Evolutionary conservation across 2,113 vertebrate genomes (phyloP).

Genomic region (Stigmatopora nigra): DNA sequence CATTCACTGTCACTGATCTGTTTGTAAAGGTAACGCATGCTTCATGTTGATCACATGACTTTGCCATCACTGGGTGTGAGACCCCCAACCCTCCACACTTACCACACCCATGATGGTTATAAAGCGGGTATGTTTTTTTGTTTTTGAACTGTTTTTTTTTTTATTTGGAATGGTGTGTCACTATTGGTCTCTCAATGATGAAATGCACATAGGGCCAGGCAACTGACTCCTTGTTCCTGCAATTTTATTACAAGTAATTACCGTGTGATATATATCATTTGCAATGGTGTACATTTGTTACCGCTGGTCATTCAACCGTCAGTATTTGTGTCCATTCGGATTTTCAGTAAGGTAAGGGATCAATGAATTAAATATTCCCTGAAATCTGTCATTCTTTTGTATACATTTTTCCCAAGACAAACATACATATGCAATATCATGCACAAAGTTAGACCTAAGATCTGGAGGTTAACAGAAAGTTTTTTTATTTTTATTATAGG

Average conservation of each 20-base stretch:
- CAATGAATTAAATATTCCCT: conserved; percentile 70
- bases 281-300: conserved; percentile 75
- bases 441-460: not conserved
- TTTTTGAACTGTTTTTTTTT: not conserved
- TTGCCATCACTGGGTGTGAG: conserved; percentile 46
- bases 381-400: conserved; percentile 60
- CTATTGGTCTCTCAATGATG: conserved; percentile 67
- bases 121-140: conserved; percentile 55
- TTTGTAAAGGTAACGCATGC: conserved; percentile 66
- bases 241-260: conserved; percentile 62
- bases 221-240: conserved; percentile 60
- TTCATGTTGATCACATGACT: conserved; percentile 52
- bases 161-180: conserved; percentile 61
- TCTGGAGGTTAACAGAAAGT: not conserved
- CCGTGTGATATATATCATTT: conserved; percentile 76
- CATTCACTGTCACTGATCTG: conserved; percentile 47
- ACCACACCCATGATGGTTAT: conserved; percentile 37
- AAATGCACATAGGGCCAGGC: conserved; percentile 60
- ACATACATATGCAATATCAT: not conserved
- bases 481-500: not conserved
- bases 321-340: conserved; percentile 74
- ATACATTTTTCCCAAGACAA: not conserved
- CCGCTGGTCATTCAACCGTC: conserved; percentile 72
- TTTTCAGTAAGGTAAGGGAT: conserved; percentile 72
- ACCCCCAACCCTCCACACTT: not conserved